A percentile compares a stretch with the other conserved stretches of the same genome.
Evolutionary conservation across 2,113 vertebrate species (phyloP).

Genomic region (Sapayoa aenigma): DNA sequence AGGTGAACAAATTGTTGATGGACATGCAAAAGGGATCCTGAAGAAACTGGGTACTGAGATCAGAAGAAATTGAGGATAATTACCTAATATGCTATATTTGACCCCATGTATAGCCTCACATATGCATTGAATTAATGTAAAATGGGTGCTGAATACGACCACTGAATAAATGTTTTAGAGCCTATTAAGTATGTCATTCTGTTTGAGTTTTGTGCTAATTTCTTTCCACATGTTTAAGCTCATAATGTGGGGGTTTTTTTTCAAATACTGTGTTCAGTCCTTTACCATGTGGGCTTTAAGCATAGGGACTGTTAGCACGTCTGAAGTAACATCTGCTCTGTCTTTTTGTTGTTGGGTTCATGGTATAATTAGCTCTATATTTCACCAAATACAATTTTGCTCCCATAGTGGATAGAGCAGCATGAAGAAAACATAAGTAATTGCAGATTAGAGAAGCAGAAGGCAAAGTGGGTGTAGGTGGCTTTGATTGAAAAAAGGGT

Average conservation of each 20-base stretch:
- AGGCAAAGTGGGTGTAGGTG: constrained; percentile 80
- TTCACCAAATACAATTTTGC: constrained; percentile 84
- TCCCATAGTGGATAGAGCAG: constrained; percentile 79
- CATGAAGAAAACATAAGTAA: constrained; percentile 86
- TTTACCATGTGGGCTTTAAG: constrained; percentile 73
- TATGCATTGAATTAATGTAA: constrained; percentile 70
- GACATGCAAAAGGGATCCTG: background rate
- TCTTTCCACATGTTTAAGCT: constrained; percentile 75
- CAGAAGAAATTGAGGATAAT: constrained; percentile 20
- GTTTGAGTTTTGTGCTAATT: constrained; percentile 69
- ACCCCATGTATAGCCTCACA: constrained; percentile 34
- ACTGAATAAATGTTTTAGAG: constrained; percentile 67
- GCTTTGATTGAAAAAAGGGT: constrained; percentile 79
- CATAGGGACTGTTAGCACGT: constrained; percentile 74
- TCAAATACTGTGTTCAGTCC: constrained; percentile 43
- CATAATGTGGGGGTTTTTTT: constrained; percentile 69
- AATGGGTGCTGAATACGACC: constrained; percentile 60
- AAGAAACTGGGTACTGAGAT: background rate
- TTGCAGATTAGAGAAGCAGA: constrained; percentile 86
- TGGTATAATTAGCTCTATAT: constrained; percentile 85
- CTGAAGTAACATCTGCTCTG: constrained; percentile 85
- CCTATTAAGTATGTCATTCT: constrained; percentile 64
- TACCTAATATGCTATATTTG: constrained; percentile 22
- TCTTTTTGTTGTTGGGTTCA: constrained; percentile 83
- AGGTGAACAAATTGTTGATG: background rate